Evolutionary conservation across 2,113 vertebrate genomes (phyloP).

Genomic region (Eira barbara): DNA sequence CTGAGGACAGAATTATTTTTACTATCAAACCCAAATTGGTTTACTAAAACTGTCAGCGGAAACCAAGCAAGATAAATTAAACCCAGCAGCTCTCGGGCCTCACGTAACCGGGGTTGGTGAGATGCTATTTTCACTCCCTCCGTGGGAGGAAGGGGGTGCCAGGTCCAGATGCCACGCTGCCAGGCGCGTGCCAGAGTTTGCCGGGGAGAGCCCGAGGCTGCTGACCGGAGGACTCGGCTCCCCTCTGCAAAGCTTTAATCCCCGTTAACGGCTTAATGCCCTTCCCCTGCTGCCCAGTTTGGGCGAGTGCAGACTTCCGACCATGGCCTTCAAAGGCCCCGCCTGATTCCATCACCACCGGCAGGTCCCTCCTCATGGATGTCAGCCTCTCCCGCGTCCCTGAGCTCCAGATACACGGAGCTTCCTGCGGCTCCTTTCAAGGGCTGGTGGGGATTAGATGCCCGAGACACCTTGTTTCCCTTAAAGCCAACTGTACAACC

Average conservation of each 20-base stretch:
- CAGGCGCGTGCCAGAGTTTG: not conserved
- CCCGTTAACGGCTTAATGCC: not conserved
- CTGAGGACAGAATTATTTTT: constrained; percentile 61
- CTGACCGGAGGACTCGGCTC: not conserved
- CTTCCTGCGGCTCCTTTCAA: not conserved
- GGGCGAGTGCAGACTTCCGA: not conserved
- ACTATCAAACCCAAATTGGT: constrained; percentile 67
- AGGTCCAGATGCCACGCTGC: not conserved
- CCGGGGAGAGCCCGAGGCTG: not conserved
- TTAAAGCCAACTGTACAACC: fast-evolving
- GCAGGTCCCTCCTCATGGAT: fast-evolving
- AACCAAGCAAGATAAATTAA: constrained; percentile 64
- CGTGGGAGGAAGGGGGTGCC: not conserved
- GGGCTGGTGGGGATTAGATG: not conserved
- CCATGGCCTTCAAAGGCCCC: not conserved
- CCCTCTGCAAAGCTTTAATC: not conserved
- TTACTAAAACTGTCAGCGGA: constrained; percentile 70
- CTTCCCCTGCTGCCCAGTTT: not conserved
- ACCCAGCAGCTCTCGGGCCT: constrained; percentile 36
- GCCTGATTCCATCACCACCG: fast-evolving
- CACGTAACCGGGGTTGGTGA: not conserved
- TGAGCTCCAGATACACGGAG: not conserved
- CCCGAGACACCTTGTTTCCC: too few species aligned
- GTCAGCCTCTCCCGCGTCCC: fast-evolving
- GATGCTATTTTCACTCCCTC: constrained; percentile 43